These are phyloP conservation scores for Aporophyla nigra DNA, from an alignment of 2,888 invertebrate genomes.

Conservation along the genomic window DNA sequence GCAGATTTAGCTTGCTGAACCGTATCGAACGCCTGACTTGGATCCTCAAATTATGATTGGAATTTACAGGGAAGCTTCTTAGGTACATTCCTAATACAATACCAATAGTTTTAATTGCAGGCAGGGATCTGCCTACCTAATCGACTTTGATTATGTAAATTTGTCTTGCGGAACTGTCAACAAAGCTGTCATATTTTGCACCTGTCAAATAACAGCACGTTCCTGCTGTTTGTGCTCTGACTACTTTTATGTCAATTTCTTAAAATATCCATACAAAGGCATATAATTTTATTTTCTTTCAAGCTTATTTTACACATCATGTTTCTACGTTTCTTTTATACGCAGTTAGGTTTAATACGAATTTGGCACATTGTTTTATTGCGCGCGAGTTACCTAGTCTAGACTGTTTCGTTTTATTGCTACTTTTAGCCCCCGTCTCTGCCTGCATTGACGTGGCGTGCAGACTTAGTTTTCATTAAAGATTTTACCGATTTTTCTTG, in stretches of 20 bases:
- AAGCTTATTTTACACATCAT: conserved; percentile 4
- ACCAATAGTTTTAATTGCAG: neutral
- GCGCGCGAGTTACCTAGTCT: conserved; percentile 54
- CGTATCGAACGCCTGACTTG: conserved; percentile 28
- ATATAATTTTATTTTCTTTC: neutral
- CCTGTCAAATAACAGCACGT: neutral
- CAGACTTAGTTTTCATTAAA: conserved; percentile 50
- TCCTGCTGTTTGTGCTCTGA: neutral
- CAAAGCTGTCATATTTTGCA: conserved; percentile 4
- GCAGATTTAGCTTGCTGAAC: conserved; percentile 1
- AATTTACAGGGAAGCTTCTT: conserved; percentile 3
- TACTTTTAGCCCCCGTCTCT: conserved; percentile 20
- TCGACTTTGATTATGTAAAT: neutral
- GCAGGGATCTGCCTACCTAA: neutral
- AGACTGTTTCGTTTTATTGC: conserved; percentile 56
- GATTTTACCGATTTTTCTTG: conserved; percentile 40
- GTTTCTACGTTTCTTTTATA: conserved; percentile 19
- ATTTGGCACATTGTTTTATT: conserved; percentile 54
- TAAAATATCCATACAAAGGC: neutral
- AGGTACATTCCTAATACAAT: neutral
- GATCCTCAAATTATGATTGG: conserved; percentile 4
- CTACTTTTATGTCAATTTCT: neutral
- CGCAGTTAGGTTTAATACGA: conserved; percentile 45
- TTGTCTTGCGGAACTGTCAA: neutral
- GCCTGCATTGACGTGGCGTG: conserved; percentile 42